A percentile compares a stretch with the other conserved stretches of the same genome.
Conservation (phyloP, 2,888 invertebrate species). For the Miltochrista miniata region DNA sequence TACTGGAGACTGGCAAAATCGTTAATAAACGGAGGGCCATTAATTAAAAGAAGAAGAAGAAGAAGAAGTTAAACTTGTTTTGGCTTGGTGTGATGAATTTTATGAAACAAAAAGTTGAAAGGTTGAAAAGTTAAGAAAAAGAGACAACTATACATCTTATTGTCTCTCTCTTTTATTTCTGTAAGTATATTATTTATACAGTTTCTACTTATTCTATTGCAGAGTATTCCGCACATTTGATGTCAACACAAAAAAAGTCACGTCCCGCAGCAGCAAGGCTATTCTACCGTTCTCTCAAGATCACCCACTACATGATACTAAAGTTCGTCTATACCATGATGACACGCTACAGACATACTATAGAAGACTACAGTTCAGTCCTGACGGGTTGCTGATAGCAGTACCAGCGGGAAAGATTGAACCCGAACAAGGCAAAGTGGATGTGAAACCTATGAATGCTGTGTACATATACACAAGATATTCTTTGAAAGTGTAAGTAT, state of each 20-base stretch:
- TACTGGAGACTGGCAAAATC: no score
- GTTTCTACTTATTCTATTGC: slow-evolving; percentile 2
- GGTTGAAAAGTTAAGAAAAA: no score
- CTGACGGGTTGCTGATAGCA: slow-evolving; percentile 95
- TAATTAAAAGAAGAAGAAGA: no score
- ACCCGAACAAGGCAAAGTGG: slow-evolving; percentile 83
- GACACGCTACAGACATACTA: slow-evolving; percentile 98
- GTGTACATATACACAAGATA: slow-evolving; percentile 85
- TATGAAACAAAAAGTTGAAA: no score
- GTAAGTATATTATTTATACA: no score
- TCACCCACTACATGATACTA: slow-evolving; percentile 84
- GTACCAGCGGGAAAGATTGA: slow-evolving; percentile 95
- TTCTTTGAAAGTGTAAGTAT: slow-evolving; percentile 83
- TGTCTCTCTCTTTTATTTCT: no score
- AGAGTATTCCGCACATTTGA: slow-evolving; percentile 89
- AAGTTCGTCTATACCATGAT: slow-evolving; percentile 92
- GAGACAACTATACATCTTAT: no score
- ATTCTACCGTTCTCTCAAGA: slow-evolving; percentile 79
- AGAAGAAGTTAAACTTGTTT: no score
- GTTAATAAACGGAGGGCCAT: no score
- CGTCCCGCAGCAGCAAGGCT: slow-evolving; percentile 87
- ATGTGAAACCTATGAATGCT: slow-evolving; percentile 83
- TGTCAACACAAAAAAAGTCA: slow-evolving; percentile 85
- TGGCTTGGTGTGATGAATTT: no score
- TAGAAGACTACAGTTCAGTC: slow-evolving; percentile 94